Evolutionary conservation across 2,797 vertebrate genomes (phyloP), one percentile per base, ranked within the genome.

Genomic region (Australoheros facetus): DNA sequence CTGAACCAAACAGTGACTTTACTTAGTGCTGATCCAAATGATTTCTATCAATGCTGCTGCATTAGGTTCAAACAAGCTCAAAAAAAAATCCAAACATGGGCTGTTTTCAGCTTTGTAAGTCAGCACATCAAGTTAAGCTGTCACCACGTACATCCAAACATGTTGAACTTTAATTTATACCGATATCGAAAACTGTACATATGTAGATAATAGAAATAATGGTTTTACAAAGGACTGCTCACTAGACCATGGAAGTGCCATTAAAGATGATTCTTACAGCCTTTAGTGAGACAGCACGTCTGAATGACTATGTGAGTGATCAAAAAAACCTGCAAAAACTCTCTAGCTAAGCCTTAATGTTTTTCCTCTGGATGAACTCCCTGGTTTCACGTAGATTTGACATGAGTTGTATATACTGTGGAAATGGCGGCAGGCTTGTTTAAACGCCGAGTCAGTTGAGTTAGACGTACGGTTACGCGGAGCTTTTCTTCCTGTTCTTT

Each of bases 221-320:
- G 77, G 83, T 90, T 92, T 89, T 89, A 85, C 83, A 88, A 87
- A 84, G 83, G 83, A 90, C 87, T 87, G 88, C 90, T 92, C 89
- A 88, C 88, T 80, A 90, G 82, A 92, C 88, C 89, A 88, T 93
- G 91, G 88, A 94, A 93, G 94, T 94, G 94, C 92, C 90, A 93
- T 93, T 94, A 91, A 87, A 89, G 86, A 93, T 19, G 16, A 91
- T 72, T 89, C 84, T 88, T 88, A 88, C 86, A 91, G 92, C 91
- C 92, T 94, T 91, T 90, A 87, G 90, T 91, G 89, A 93, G 90
- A 88, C 88, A 83, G 84, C 84, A 82, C 75, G 81, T 89, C 83
- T 90, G 90, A 90, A 89, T 88, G 88, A 88, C 88, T 89, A 88
- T 82, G 81, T 86, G 86, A 82, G 73, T 74, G 78, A 88, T 87